Conservation (phyloP, 1,140 invertebrate species). For the Heterodera carotae region DNA sequence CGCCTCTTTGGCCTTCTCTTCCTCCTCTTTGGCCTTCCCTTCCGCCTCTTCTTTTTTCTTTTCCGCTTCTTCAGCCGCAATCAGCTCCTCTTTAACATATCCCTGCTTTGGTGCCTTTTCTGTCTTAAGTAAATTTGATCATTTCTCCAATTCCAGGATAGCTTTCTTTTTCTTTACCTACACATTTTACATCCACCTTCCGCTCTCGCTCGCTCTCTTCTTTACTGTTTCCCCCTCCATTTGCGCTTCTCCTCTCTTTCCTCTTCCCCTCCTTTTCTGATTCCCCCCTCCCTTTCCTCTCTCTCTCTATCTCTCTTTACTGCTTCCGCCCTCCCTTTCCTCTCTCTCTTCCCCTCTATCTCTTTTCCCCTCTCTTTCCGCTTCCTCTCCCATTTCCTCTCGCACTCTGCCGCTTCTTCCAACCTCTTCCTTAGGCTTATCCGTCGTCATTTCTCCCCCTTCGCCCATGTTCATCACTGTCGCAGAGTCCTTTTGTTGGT, state of each 20-base stretch:
- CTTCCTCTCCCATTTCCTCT: neutral
- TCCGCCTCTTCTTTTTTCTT: constrained; percentile 1
- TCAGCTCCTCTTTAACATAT: neutral
- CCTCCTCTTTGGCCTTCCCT: neutral
- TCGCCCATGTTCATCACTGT: constrained; percentile 30
- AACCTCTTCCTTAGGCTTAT: neutral
- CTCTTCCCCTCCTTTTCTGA: neutral
- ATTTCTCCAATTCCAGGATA: neutral
- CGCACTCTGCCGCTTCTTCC: neutral
- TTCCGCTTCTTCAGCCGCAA: neutral
- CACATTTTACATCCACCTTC: neutral
- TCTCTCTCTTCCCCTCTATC: neutral
- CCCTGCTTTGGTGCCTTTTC: neutral
- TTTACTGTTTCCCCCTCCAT: neutral
- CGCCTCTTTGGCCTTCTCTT: neutral
- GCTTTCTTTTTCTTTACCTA: neutral
- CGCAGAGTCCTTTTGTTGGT: neutral
- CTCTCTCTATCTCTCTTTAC: neutral
- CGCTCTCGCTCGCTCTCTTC: neutral
- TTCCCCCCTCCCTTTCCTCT: neutral
- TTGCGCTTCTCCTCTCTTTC: neutral
- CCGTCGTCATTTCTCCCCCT: constrained; percentile 18
- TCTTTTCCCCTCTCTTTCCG: neutral
- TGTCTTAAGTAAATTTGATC: neutral
- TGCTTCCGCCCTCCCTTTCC: neutral